Evolutionary conservation across 2,113 vertebrate species (phyloP), one percentile per base, ranked within the genome.

Genomic region (Pachycephala philippinensis): DNA sequence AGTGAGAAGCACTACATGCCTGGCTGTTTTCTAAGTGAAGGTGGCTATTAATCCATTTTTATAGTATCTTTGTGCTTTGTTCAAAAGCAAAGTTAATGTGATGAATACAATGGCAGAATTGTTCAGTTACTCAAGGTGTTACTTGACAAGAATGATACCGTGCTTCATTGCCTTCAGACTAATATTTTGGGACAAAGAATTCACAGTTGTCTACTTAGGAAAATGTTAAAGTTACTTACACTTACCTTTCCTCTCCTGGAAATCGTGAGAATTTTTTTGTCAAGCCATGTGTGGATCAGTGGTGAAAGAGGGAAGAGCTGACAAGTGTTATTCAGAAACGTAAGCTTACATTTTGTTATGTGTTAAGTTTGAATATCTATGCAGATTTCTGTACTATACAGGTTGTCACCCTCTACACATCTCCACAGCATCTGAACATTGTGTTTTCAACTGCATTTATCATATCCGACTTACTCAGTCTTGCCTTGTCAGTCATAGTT

Each of bases 391-490:
- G 11, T 68, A 4, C 4, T 66, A 0, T 20, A 5, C 4, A 26
- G 14, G 4, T 85, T 66, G 24, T 54, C 42, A 44, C 19, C 19
- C 19, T 60, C 35, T 26, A 3, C 30, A 39, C 5, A 13, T 64
- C 44, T 42, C 42, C 20, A 15, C 7, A 26, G 33, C 10, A 26
- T 42, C 47, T 42, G 39, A 83, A 49, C 9, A 13, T 3, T 49
- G 26, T 39, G 15, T 40, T 94, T 89, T 80, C 64, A 54, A 13
- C 54, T 60, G 11, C 14, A 33, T 82, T 65, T 57, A 4, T 69
- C 8, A 3, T 26, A 28, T 49, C 39, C 42, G 53, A 0, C 15
- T 69, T 59, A 8, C 1, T 69, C 57, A 42, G 8, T 40, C n/a
- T 57, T 88, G 28, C 37, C 31, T 66, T 57, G 17, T 19, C 42